Percentiles rank a stretch among this genome's conserved stretches.
Evolutionary conservation across 1,140 invertebrate genomes (phyloP).

Genomic region (Hormaphis cornu): DNA sequence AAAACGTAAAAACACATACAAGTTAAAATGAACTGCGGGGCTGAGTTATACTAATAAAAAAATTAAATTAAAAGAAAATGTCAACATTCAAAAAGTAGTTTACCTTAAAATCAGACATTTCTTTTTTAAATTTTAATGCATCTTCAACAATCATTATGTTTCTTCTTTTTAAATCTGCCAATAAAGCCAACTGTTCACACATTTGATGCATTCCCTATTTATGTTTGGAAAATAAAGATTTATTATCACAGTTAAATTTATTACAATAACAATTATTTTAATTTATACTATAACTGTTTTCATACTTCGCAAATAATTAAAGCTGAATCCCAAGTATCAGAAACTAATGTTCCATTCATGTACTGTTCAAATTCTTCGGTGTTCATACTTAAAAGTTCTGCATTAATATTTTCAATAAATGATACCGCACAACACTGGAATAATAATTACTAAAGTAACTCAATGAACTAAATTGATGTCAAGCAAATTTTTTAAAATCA

Average conservation of each 20-base stretch:
- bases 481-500: no score
- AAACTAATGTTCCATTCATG: conserved; percentile 81
- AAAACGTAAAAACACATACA: no score
- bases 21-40: no score
- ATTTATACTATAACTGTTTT: conserved; percentile 17
- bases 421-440: conserved; percentile 90
- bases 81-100: no score
- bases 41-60: no score
- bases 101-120: conserved; percentile 59
- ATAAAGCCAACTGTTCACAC: conserved; percentile 57
- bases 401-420: conserved; percentile 93
- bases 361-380: conserved; percentile 88
- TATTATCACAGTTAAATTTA: conserved; percentile 30
- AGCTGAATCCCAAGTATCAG: conserved; percentile 63
- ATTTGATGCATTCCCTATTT: conserved; percentile 56
- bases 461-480: neutral
- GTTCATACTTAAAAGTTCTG: conserved; percentile 85
- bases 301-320: conserved; percentile 61
- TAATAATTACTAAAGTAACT: conserved; percentile 35
- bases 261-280: conserved; percentile 16
- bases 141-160: conserved; percentile 51
- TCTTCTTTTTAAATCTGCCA: conserved; percentile 53
- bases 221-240: no score
- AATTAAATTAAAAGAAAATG: no score
- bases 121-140: conserved; percentile 51